These are phyloP conservation scores for Euzetes globulus DNA, from an alignment of 2,888 invertebrate species.

Conservation along the genomic window DNA sequence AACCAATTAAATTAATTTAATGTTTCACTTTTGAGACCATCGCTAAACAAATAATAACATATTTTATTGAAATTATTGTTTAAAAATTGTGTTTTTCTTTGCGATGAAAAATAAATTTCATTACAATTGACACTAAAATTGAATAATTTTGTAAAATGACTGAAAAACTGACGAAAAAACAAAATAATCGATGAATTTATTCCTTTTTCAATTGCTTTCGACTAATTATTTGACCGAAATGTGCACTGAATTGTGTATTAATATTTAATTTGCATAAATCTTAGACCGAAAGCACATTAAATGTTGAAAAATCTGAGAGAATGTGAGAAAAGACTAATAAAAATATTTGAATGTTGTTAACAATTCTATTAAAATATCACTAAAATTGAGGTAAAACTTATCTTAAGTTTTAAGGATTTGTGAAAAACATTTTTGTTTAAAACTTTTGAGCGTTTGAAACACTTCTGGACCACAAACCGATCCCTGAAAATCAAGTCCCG, in stretches of 20 bases:
- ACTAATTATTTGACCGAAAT: not conserved
- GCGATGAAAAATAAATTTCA: constrained; percentile 15
- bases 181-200: not conserved
- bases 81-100: not conserved
- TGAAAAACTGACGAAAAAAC: not conserved
- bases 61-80: constrained; percentile 18
- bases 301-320: not conserved
- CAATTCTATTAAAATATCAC: not conserved
- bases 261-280: not conserved
- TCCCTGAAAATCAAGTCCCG: not conserved
- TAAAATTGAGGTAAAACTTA: not conserved
- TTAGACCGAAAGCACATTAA: constrained; percentile 2
- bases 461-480: not conserved
- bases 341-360: not conserved
- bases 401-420: not conserved
- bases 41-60: not conserved
- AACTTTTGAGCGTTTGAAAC: not conserved
- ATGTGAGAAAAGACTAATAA: not conserved
- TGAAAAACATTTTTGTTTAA: not conserved
- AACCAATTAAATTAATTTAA: not conserved
- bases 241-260: not conserved
- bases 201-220: not conserved
- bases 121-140: constrained; percentile 23
- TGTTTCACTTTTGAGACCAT: constrained; percentile 11
- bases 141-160: not conserved